phyloP scores from a whole-genome alignment of 1,140 invertebrate genomes.

The Aphaenogaster ashmeadi region DNA sequence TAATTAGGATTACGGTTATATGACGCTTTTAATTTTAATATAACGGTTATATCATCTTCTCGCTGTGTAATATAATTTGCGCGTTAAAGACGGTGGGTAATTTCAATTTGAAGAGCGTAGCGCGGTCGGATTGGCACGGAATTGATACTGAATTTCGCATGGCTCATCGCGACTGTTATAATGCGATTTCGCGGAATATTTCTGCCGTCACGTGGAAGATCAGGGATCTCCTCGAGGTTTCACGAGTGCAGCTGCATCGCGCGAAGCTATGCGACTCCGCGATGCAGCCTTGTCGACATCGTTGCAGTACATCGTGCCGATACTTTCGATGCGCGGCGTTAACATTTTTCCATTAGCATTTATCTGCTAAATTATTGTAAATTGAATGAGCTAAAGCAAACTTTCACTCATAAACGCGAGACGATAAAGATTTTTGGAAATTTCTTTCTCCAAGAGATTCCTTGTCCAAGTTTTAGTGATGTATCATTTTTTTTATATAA shows the following conservation, averaged over 20 bases:
- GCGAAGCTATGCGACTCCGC: slow-evolving; percentile 27
- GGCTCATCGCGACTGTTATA: not conserved
- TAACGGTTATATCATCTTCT: slow-evolving; percentile 10
- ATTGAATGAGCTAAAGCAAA: slow-evolving; percentile 3
- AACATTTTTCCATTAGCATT: slow-evolving; percentile 26
- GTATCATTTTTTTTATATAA: not conserved
- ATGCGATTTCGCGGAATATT: slow-evolving; percentile 6
- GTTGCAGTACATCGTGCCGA: slow-evolving; percentile 6
- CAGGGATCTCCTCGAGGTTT: slow-evolving; percentile 1
- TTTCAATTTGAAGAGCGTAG: not conserved
- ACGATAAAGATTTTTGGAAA: not conserved
- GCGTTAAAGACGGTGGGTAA: not conserved
- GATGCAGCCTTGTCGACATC: slow-evolving; percentile 36
- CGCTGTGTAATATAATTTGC: not conserved
- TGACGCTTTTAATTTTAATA: slow-evolving; percentile 8
- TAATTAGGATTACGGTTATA: not conserved
- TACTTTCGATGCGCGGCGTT: slow-evolving; percentile 24
- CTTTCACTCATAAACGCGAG: not conserved
- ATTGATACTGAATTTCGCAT: not conserved
- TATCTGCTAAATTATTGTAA: slow-evolving; percentile 30
- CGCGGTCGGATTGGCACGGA: not conserved
- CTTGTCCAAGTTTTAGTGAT: not conserved
- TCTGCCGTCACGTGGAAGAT: slow-evolving; percentile 16
- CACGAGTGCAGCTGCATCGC: not conserved
- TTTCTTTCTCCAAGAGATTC: not conserved